Conservation (phyloP, 2,113 vertebrate species). For the Myiopsitta monachus region DNA sequence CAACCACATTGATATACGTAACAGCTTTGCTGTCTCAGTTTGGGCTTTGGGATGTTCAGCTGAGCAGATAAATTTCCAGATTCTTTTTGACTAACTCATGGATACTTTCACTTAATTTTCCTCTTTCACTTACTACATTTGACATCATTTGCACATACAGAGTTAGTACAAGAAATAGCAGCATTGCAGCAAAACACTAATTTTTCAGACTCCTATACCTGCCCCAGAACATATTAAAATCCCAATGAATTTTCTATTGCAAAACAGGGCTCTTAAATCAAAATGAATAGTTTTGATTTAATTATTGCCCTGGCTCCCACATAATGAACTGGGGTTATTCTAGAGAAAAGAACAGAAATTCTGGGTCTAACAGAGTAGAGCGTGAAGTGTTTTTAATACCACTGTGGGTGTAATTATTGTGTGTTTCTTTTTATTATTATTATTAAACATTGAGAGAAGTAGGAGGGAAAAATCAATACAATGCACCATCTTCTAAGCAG, state of each 20-base stretch:
- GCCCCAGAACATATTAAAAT: not conserved
- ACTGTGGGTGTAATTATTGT: not conserved
- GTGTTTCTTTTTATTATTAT: not conserved
- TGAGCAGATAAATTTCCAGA: not conserved
- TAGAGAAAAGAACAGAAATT: conserved; percentile 1
- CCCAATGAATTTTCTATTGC: not conserved
- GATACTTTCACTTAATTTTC: not conserved
- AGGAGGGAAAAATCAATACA: not conserved
- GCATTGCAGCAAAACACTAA: not conserved
- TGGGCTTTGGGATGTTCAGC: not conserved
- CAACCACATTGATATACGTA: not conserved
- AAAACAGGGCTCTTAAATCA: not conserved
- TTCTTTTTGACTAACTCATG: not conserved
- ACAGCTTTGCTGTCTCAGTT: not conserved
- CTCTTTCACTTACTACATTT: not conserved
- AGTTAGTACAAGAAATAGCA: not conserved
- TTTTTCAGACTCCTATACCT: not conserved
- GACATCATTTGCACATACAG: not conserved
- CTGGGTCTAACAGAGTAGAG: not conserved
- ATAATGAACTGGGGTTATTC: not conserved
- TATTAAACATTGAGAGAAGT: not conserved
- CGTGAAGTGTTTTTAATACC: not conserved
- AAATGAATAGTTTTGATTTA: not conserved
- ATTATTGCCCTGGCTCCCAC: not conserved
- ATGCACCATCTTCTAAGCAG: not conserved